Base-by-base conservation (phyloP, 2,113 vertebrate genomes). In the Dendropsophus ebraccatus region DNA sequence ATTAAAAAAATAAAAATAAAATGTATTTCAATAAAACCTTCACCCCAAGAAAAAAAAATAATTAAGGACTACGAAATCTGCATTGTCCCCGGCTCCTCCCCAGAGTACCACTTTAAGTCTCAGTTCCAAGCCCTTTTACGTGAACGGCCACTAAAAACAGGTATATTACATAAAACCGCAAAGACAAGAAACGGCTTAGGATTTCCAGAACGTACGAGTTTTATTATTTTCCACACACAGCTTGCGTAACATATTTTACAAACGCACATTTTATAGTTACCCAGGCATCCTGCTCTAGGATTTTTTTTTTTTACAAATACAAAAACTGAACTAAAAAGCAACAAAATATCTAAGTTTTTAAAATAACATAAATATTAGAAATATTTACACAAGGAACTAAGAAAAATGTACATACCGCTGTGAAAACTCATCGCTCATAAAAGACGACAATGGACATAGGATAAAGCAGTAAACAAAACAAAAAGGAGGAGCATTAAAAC, bases 351-450 rank as follows among this genome's bases (percentile, higher is more conserved):
- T 60, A 80, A 7, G 28, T 62, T 47, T n/a, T 81, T 81, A 81
- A 70, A 81, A 81, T 65, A 81, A 81, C 54, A 81, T 81, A 65
- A 81, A 81, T 81, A 80, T 58, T 79, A 80, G 54, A 80, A 80
- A 80, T 80, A 80, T 80, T 80, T 80, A 80, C 77, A 80, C 4
- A 76, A n/a, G 37, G 7, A 14, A 37, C 2, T n/a, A 37, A 13
- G 5, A 60, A 54, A 79, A 79, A 23, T 60, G 0, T 58, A 79
- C 52, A 37, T 58, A 56, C 10, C 35, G 25, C 23, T n/a, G 16
- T 58, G 21, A 79, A 79, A 32, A 32, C 75, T 35, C 3, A 5
- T 25, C 32, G 30, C 50, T 37, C 9, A n/a, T 41, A 58, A 79
- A 58, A 58, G 32, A n/a, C 8, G 21, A 58, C 30, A 62, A 45